Percentiles rank a stretch among this genome's conserved stretches.
Conservation (phyloP, 2,113 vertebrate genomes). For the Carettochelys insculpta region DNA sequence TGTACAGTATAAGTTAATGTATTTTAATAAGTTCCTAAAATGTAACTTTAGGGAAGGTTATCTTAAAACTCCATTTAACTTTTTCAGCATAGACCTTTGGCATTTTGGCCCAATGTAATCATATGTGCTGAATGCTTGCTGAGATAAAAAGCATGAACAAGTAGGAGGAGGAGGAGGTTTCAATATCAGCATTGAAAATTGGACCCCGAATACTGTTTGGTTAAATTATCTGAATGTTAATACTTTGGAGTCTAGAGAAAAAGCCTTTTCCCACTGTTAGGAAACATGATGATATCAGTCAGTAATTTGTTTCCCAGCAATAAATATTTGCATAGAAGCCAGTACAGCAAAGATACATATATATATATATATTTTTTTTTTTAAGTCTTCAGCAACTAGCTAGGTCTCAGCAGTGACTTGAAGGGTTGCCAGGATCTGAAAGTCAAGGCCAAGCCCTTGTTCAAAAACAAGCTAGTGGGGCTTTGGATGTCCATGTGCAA, state of each 20-base stretch:
- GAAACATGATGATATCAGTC: slow-evolving; percentile 21
- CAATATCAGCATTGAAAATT: background rate
- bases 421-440: slow-evolving; percentile 26
- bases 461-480: background rate
- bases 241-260: slow-evolving; percentile 5
- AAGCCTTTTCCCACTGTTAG: slow-evolving; percentile 24
- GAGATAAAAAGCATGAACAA: background rate
- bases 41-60: background rate
- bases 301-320: slow-evolving; percentile 1
- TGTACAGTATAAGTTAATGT: background rate
- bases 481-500: slow-evolving; percentile 18
- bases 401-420: slow-evolving; percentile 18
- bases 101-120: background rate
- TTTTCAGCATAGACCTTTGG: background rate
- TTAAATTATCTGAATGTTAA: background rate
- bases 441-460: slow-evolving; percentile 26
- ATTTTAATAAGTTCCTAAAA: background rate
- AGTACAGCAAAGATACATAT: background rate
- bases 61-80: background rate
- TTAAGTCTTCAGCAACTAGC: background rate
- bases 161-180: background rate
- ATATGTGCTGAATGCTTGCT: background rate
- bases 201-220: background rate
- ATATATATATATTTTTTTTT: too few species aligned
- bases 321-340: slow-evolving; percentile 30